These are phyloP conservation scores for Euspilapteryx auroguttella DNA, from an alignment of 2,888 invertebrate species.

Conservation along the genomic window DNA sequence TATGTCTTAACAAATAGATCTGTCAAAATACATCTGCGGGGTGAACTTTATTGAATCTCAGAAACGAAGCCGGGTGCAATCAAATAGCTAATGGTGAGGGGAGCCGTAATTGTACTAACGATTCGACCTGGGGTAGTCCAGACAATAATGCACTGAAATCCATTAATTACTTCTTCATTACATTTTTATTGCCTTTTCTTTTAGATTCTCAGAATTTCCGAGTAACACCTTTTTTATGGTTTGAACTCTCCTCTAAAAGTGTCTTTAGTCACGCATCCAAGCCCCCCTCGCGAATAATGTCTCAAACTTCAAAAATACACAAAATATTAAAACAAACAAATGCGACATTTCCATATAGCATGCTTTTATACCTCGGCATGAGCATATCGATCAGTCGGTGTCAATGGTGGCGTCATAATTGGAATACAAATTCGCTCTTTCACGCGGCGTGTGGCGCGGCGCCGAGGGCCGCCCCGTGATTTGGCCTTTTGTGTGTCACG, in stretches of 20 bases:
- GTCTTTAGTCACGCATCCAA: too few species aligned
- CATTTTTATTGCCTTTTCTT: constrained; percentile 38
- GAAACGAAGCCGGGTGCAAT: constrained; percentile 25
- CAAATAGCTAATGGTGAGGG: constrained; percentile 35
- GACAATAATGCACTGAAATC: constrained; percentile 49
- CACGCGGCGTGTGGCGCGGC: constrained; percentile 24
- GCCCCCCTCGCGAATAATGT: too few species aligned
- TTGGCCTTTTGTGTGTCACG: constrained; percentile 58
- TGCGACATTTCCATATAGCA: too few species aligned
- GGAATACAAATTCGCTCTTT: constrained; percentile 58
- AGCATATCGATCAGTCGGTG: constrained; percentile 20
- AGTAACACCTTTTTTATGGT: too few species aligned
- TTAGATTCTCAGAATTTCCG: too few species aligned
- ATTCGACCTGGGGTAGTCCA: constrained; percentile 18
- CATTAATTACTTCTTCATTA: constrained; percentile 58
- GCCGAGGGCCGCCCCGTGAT: constrained; percentile 43
- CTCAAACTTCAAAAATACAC: too few species aligned
- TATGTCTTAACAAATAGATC: constrained; percentile 46
- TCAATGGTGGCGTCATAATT: constrained; percentile 41
- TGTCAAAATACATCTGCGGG: constrained; percentile 45
- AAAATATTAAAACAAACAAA: too few species aligned
- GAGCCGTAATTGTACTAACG: constrained; percentile 26
- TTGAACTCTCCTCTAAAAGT: too few species aligned
- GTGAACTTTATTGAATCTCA: constrained; percentile 36
- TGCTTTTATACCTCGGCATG: too few species aligned